These are phyloP conservation scores for Euphonia xanthogaster DNA, from an alignment of 2,797 vertebrate species.

Conservation along the genomic window DNA sequence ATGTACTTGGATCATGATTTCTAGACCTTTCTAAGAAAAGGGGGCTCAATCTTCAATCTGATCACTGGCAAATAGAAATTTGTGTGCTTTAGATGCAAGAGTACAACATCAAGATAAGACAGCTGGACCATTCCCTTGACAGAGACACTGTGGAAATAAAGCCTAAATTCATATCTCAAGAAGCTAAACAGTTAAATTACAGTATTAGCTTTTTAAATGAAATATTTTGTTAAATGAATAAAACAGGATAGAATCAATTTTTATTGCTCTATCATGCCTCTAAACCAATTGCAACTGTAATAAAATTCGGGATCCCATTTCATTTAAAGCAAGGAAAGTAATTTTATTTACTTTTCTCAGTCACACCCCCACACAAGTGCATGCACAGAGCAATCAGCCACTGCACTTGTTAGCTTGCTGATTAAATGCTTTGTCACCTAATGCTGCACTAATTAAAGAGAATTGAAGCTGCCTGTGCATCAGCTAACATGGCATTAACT, in stretches of 20 bases:
- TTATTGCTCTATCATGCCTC: conserved; percentile 64
- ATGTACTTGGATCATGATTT: background rate
- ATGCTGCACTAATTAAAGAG: conserved; percentile 76
- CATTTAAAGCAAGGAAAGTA: conserved; percentile 65
- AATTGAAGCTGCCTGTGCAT: conserved; percentile 63
- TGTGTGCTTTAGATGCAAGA: background rate
- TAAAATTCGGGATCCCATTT: conserved; percentile 72
- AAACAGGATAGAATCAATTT: conserved; percentile 66
- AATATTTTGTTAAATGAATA: conserved; percentile 53
- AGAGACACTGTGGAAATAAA: background rate
- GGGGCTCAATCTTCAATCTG: background rate
- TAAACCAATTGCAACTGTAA: conserved; percentile 59
- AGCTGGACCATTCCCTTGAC: background rate
- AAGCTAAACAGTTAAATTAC: conserved; percentile 26
- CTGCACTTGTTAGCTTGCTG: conserved; percentile 73
- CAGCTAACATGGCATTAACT: conserved; percentile 60
- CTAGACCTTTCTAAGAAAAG: conserved; percentile 30
- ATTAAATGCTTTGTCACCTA: conserved; percentile 79
- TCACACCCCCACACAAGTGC: background rate
- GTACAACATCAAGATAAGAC: background rate
- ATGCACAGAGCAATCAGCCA: conserved; percentile 59
- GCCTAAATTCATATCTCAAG: background rate
- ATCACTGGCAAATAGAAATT: background rate
- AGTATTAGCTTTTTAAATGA: conserved; percentile 16
- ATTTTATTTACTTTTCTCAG: conserved; percentile 76